Base-by-base conservation (phyloP, 2,113 vertebrate species). In the Scomber scombrus region DNA sequence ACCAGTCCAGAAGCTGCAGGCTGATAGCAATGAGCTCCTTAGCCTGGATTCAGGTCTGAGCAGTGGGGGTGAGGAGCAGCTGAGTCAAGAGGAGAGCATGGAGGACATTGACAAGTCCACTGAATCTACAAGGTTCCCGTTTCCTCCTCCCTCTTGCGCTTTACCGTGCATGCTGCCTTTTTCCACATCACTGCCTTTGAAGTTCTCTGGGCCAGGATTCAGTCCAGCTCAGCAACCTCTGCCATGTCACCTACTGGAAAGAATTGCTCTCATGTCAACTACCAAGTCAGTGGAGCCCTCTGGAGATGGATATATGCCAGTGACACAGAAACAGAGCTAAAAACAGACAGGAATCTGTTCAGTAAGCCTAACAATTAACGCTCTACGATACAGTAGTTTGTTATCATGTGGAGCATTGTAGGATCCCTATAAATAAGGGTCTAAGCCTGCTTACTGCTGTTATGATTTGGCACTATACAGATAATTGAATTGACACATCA, bases 281-380 rank as follows among this genome's bases (percentile, higher is more conserved):
- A n/a, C 14, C 21, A 67, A 51, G 11, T 45, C 66, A 0, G 5
- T 92, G 2, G 78, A 89, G 56, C 81, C 90, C 46, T 88, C 84
- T 29, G 54, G 54, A 54, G 89, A 71, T 11, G 93, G 85, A 8
- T 94, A 94, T 13, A 80, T 85, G 91, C 83, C 88, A 4, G 87
- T 87, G 26, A 71, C 57, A n/a, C 86, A 87, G 45, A 68, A 88
- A 2, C n/a, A 84, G 57, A 70, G 49, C 66, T 78, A 19, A 78
- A 65, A 34, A 21, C 18, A 26, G 23, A 26, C 23, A 23, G 23
- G 2, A 23, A 23, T 23, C 23, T 23, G 23, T 23, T 23, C 23
- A 23, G 23, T 23, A 23, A 23, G 23, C 23, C 23, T 2, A 23
- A 23, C 23, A 23, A 23, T 23, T 23, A 23, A 23, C 2, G 23